Evolutionary conservation across 2,888 invertebrate species (phyloP).

Genomic region (Hydroisotoma schaefferi): DNA sequence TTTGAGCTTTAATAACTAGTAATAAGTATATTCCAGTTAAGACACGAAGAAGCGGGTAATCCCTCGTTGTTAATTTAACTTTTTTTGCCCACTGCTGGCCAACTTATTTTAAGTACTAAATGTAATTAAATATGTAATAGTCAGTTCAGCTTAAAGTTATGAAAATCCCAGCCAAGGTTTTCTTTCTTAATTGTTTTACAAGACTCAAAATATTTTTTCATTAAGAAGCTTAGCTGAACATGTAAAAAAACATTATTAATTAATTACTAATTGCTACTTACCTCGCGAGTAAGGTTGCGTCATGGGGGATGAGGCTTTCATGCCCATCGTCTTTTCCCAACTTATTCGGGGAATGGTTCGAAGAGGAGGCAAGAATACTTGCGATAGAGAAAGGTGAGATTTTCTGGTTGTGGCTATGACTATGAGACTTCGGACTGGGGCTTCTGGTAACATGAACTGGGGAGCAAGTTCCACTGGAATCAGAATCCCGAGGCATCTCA

Average conservation of each 20-base stretch:
- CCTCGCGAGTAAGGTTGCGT: conserved; percentile 48
- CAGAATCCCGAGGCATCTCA: conserved; percentile 45
- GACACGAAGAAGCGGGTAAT: too few relatives aligned
- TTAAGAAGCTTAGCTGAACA: neutral
- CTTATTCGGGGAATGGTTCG: conserved; percentile 42
- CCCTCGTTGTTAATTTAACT: too few relatives aligned
- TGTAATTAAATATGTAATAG: too few relatives aligned
- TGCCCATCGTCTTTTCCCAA: conserved; percentile 36
- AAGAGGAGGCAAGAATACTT: conserved; percentile 47
- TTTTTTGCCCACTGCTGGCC: too few relatives aligned
- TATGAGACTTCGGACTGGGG: conserved; percentile 47
- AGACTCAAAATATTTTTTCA: neutral
- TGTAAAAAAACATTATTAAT: conserved; percentile 3
- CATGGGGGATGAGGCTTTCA: conserved; percentile 45
- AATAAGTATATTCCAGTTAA: too few relatives aligned
- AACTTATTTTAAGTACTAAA: too few relatives aligned
- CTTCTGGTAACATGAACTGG: conserved; percentile 48
- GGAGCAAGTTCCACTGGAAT: conserved; percentile 47
- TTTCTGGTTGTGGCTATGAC: conserved; percentile 39
- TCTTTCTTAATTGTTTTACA: too few relatives aligned
- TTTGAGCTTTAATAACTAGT: too few relatives aligned
- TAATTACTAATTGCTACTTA: conserved; percentile 22
- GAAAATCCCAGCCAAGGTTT: too few relatives aligned
- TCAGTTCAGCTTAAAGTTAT: too few relatives aligned
- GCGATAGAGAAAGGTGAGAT: conserved; percentile 48